Evolutionary conservation across 2,888 invertebrate genomes (phyloP).

Genomic region (Empis livida): DNA sequence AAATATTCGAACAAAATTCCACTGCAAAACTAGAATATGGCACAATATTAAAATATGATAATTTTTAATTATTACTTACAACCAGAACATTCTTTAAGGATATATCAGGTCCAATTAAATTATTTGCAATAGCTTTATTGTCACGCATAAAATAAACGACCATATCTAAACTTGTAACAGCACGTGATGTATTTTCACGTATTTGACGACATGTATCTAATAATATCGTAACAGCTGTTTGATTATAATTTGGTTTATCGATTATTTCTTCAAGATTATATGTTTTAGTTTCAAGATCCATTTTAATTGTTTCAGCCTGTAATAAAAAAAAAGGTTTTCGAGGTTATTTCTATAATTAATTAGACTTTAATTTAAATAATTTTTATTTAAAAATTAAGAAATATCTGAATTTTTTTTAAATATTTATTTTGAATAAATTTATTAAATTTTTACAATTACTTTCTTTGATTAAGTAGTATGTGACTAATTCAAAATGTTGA

Average conservation of each 20-base stretch:
- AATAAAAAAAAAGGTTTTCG: too few species aligned
- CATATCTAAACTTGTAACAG: constrained; percentile 41
- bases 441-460: too few species aligned
- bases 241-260: constrained; percentile 65
- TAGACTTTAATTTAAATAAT: too few species aligned
- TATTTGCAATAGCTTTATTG: constrained; percentile 28
- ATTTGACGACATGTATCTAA: constrained; percentile 55
- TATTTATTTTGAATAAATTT: too few species aligned
- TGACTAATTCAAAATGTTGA: too few species aligned
- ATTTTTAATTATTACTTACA: constrained; percentile 23
- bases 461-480: too few species aligned
- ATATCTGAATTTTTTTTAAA: too few species aligned
- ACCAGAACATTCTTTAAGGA: constrained; percentile 31
- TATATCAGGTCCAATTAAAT: constrained; percentile 18
- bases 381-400: too few species aligned
- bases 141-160: constrained; percentile 36
- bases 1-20: too few species aligned
- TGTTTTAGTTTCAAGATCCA: constrained; percentile 56
- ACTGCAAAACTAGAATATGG: too few species aligned
- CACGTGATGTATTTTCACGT: constrained; percentile 59
- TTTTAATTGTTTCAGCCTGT: constrained; percentile 63
- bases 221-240: constrained; percentile 58
- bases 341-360: too few species aligned
- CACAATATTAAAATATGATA: too few species aligned
- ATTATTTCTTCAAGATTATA: constrained; percentile 59